Percentiles rank a stretch among this genome's conserved stretches.
Conservation (phyloP, 64 coral and sea anemone species). For the Montipora cactus region DNA sequence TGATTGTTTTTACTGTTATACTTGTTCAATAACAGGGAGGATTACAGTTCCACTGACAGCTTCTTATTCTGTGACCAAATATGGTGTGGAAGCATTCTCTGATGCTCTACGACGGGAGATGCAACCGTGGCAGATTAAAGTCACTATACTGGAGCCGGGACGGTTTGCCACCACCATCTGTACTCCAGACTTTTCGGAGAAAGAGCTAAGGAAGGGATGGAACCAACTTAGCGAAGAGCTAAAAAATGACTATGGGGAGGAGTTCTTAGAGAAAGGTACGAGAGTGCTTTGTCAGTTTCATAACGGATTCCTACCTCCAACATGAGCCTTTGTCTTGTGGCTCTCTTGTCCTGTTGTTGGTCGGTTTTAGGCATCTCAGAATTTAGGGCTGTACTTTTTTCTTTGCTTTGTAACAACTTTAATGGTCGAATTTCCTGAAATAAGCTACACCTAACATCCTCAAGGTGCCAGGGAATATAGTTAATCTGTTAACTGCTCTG, state of each 20-base stretch:
- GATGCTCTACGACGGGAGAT: slow-evolving; percentile 51
- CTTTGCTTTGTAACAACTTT: no score
- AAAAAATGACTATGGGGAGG: slow-evolving; percentile 46
- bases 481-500: no score
- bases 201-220: slow-evolving; percentile 6
- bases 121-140: slow-evolving; percentile 43
- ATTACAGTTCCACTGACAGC: background rate
- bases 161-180: background rate
- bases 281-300: no score
- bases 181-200: background rate
- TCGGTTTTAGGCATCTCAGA: no score
- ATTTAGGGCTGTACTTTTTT: no score
- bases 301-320: no score
- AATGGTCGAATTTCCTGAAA: no score
- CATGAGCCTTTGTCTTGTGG: no score
- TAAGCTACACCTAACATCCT: no score
- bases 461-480: no score
- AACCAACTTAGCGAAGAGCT: slow-evolving; percentile 12
- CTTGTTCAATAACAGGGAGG: background rate
- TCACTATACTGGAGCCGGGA: slow-evolving; percentile 45
- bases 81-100: slow-evolving; percentile 62
- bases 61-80: slow-evolving; percentile 40
- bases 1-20: background rate
- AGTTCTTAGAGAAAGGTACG: background rate
- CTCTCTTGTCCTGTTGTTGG: no score